Percentiles rank a stretch among this genome's conserved stretches.
phyloP scores from a whole-genome alignment of 1,140 invertebrate species.

The Heliconius nattereri region DNA sequence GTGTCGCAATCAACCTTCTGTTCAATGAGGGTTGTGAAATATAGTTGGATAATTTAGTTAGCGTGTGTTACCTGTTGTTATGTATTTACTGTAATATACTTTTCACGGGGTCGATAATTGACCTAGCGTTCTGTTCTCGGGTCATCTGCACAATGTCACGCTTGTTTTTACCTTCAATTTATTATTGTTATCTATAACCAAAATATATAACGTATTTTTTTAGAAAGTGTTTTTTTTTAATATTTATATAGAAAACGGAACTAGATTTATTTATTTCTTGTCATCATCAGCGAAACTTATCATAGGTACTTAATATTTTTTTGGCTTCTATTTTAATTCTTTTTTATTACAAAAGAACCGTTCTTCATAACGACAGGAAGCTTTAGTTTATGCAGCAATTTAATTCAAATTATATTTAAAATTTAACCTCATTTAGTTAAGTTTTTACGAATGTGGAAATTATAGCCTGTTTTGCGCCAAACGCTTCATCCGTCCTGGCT shows the following conservation, averaged over 20 bases:
- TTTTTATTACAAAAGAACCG: not conserved
- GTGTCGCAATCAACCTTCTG: slow-evolving; percentile 70
- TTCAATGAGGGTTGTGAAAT: slow-evolving; percentile 64
- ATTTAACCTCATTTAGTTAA: slow-evolving; percentile 20
- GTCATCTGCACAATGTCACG: slow-evolving; percentile 56
- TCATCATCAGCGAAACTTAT: too few species aligned
- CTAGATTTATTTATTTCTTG: too few species aligned
- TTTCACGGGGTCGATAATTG: slow-evolving; percentile 65
- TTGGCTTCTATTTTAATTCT: too few species aligned
- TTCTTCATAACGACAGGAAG: not conserved
- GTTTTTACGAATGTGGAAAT: slow-evolving; percentile 37
- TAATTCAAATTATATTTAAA: slow-evolving; percentile 5
- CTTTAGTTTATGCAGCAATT: not conserved
- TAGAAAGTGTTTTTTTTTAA: too few species aligned
- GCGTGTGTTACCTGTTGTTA: slow-evolving; percentile 64
- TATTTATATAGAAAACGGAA: too few species aligned
- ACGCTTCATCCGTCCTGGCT: slow-evolving; percentile 34
- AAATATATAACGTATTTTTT: not conserved
- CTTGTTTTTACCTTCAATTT: slow-evolving; percentile 55
- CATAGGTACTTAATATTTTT: too few species aligned
- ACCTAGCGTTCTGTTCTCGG: slow-evolving; percentile 26
- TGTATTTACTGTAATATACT: slow-evolving; percentile 61
- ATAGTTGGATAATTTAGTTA: slow-evolving; percentile 69
- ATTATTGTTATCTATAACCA: slow-evolving; percentile 20
- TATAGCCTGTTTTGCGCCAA: slow-evolving; percentile 23